Percentiles rank a stretch among this genome's conserved stretches.
Evolutionary conservation across 2,888 invertebrate genomes (phyloP).

Genomic region (Vesta saturnalis): DNA sequence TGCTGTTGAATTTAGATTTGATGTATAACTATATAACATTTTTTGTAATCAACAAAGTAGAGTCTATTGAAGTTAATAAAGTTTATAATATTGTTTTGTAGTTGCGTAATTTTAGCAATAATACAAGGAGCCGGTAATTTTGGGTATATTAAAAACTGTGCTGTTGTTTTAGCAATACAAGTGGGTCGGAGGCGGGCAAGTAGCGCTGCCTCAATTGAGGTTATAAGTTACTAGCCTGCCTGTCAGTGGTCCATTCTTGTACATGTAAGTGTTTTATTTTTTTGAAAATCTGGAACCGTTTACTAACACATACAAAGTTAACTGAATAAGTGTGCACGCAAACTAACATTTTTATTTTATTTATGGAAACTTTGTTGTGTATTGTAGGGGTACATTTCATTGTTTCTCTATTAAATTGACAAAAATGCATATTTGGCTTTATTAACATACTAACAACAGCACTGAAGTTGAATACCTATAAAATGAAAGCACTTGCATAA

Average conservation of each 20-base stretch:
- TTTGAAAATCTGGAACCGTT: slow-evolving; percentile 22
- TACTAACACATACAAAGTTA: slow-evolving; percentile 24
- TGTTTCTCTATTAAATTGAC: too few relatives aligned
- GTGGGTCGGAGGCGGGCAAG: slow-evolving; percentile 62
- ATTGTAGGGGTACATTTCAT: too few relatives aligned
- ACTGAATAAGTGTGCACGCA: slow-evolving; percentile 2
- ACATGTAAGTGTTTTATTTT: slow-evolving; percentile 36
- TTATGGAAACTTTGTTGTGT: too few relatives aligned
- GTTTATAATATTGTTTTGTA: slow-evolving; percentile 4
- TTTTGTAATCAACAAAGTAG: neutral
- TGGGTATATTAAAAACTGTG: slow-evolving; percentile 52
- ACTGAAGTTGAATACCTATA: neutral
- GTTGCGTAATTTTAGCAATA: slow-evolving; percentile 33
- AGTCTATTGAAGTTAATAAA: neutral
- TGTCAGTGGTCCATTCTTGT: slow-evolving; percentile 32
- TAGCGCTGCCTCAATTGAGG: slow-evolving; percentile 63
- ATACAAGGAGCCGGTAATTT: slow-evolving; percentile 30
- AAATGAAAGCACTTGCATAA: neutral
- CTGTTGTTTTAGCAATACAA: slow-evolving; percentile 64
- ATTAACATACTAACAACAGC: neutral
- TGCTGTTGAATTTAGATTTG: neutral
- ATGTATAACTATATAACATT: neutral
- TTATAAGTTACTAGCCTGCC: slow-evolving; percentile 60
- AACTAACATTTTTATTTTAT: neutral
- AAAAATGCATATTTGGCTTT: neutral